phyloP scores from a whole-genome alignment of 2,888 invertebrate species.

The Tubulanus polymorphus region DNA sequence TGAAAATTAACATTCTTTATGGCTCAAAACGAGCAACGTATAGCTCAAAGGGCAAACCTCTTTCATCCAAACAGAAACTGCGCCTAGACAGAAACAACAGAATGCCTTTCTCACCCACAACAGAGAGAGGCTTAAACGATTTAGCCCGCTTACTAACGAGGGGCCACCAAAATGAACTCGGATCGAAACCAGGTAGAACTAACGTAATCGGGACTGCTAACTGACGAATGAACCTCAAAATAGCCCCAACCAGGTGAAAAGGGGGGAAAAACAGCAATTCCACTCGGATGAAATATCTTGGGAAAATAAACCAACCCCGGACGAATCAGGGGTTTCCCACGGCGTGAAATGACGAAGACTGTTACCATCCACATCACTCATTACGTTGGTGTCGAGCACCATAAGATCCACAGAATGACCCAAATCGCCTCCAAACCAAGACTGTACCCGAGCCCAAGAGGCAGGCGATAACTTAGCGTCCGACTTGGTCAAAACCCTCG shows the following conservation, averaged over 20 bases:
- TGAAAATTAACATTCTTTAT: too few species aligned
- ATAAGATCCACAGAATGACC: slow-evolving; percentile 18
- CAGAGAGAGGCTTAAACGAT: too few species aligned
- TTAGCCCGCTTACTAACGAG: too few species aligned
- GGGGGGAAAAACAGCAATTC: slow-evolving; percentile 17
- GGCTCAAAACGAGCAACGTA: too few species aligned
- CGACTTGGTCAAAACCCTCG: too few species aligned
- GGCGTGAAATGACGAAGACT: slow-evolving; percentile 13
- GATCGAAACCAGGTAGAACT: slow-evolving; percentile 5
- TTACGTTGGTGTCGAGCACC: slow-evolving; percentile 16
- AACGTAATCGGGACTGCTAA: neutral
- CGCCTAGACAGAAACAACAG: neutral
- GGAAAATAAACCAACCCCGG: slow-evolving; percentile 16
- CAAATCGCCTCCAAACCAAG: too few species aligned
- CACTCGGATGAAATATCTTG: slow-evolving; percentile 9
- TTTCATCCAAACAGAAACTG: neutral
- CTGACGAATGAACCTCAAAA: slow-evolving; percentile 5
- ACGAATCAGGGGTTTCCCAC: slow-evolving; percentile 6
- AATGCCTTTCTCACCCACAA: too few species aligned
- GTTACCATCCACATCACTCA: slow-evolving; percentile 2
- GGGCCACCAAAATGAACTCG: slow-evolving; percentile 17
- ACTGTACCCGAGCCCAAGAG: too few species aligned
- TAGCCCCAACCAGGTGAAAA: slow-evolving; percentile 11
- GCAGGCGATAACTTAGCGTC: too few species aligned
- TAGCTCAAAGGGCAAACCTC: neutral